Percentiles rank a stretch among this genome's conserved stretches.
Conservation (phyloP, 1,140 invertebrate species). For the Frieseomelitta varia region DNA sequence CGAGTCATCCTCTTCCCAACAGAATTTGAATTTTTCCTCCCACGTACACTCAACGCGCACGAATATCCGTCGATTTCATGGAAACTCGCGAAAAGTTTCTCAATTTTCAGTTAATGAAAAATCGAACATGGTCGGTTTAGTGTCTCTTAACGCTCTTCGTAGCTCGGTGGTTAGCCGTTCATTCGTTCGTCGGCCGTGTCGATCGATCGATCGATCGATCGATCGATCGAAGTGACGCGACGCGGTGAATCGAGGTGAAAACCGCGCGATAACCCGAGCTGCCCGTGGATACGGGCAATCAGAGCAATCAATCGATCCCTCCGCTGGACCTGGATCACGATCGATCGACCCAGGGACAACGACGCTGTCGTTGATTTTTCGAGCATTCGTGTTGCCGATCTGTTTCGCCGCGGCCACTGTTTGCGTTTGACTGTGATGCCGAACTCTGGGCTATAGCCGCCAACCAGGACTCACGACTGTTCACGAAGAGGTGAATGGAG, state of each 20-base stretch:
- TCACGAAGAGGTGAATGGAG: constrained; percentile 59
- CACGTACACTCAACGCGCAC: neutral
- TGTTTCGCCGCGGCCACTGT: constrained; percentile 61
- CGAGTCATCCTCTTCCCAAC: neutral
- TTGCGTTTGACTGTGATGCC: constrained; percentile 69
- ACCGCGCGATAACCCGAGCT: neutral
- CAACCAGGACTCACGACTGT: constrained; percentile 51
- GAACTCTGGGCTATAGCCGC: constrained; percentile 56
- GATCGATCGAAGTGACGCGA: too few species aligned
- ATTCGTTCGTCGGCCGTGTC: constrained; percentile 10
- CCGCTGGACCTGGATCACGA: neutral
- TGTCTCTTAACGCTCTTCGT: neutral
- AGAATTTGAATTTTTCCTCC: too few species aligned
- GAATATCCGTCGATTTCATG: neutral
- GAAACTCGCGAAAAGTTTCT: too few species aligned
- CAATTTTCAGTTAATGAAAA: neutral
- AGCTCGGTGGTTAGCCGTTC: neutral
- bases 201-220: constrained; percentile 18
- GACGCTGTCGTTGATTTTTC: constrained; percentile 22
- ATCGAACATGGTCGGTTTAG: neutral
- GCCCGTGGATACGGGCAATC: neutral
- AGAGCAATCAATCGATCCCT: neutral
- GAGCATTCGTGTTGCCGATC: constrained; percentile 44
- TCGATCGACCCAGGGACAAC: neutral
- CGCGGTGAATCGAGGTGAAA: constrained; percentile 9